A percentile compares a stretch with the other conserved stretches of the same genome.
Evolutionary conservation across 2,797 vertebrate species (phyloP).

Genomic region (Numenius phaeopus): DNA sequence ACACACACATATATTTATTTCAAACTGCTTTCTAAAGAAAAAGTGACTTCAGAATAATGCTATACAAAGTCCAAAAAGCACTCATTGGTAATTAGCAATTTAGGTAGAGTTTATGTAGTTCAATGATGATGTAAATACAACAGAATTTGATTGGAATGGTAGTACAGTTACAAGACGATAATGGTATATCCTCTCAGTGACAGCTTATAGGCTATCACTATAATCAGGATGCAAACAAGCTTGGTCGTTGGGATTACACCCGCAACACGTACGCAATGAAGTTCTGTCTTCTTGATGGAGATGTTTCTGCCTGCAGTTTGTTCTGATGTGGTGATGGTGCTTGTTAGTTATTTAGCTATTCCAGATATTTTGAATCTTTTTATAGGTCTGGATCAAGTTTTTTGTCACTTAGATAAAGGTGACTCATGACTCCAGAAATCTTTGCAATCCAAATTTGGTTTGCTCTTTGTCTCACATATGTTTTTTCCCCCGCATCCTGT

Average conservation of each 20-base stretch:
- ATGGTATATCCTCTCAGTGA: not conserved
- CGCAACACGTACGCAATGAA: fast-evolving
- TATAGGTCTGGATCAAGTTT: not conserved
- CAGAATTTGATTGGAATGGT: not conserved
- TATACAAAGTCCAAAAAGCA: not conserved
- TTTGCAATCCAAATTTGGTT: not conserved
- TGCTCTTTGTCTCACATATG: not conserved
- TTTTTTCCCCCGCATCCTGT: not conserved
- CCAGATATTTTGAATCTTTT: not conserved
- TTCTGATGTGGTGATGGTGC: not conserved
- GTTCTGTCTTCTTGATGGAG: not conserved
- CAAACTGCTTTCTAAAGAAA: not conserved
- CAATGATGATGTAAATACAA: not conserved
- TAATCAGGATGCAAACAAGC: not conserved
- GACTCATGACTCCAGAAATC: not conserved
- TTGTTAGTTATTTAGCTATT: not conserved
- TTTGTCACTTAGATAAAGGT: not conserved
- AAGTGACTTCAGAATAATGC: not conserved
- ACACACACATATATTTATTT: not conserved
- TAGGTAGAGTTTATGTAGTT: not conserved
- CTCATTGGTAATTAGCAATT: not conserved
- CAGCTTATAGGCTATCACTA: not conserved
- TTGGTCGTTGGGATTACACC: not conserved
- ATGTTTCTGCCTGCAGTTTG: not conserved
- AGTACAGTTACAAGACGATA: not conserved